Evolutionary conservation across 2,113 vertebrate species (phyloP), one percentile per base, ranked within the genome.

Genomic region (Hirundichthys speculiger): DNA sequence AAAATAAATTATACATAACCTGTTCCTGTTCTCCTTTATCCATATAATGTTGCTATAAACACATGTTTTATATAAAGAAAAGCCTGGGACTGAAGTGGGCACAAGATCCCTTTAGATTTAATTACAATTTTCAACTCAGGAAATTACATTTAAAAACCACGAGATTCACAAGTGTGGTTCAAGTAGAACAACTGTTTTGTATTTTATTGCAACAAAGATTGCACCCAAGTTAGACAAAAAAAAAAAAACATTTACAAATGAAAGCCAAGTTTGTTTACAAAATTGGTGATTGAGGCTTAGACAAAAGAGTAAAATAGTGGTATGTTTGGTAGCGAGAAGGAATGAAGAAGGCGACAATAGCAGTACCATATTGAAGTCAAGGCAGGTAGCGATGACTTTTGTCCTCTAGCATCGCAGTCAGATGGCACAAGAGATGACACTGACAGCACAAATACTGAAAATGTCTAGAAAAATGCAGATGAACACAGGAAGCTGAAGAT

Each of bases 1-100:
- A 67, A 94, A 89, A 93, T 94, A 95, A 94, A 95, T 93, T 93
- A 85, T 88, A 82, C 90, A 91, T 89, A 88, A 87, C 75, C 80
- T 85, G 86, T 86, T 77, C 27, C 27, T 30, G 52, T 75, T 16
- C 52, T n/a, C 13, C 14, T 3, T 46, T 46, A n/a, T n/a, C n/a
- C n/a, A n/a, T n/a, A n/a, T n/a, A n/a, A n/a, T 13, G 13, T 13
- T 24, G 22, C 30, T 34, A 34, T 34, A 5, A 27, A n/a, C n/a
- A n/a, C n/a, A 34, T 34, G 30, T 34, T 34, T 34, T 34, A 34
- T 34, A 34, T 34, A 34, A 34, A 34, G 30, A 34, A 27, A 27
- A 34, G 30, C 11, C 30, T 7, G 7, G 30, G 2, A 7, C 30
- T 7, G 30, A 34, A 9, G 6, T 34, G 30, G 30, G 11, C 6